phyloP scores from a whole-genome alignment of 2,888 invertebrate genomes.

The Agrochola macilenta region DNA sequence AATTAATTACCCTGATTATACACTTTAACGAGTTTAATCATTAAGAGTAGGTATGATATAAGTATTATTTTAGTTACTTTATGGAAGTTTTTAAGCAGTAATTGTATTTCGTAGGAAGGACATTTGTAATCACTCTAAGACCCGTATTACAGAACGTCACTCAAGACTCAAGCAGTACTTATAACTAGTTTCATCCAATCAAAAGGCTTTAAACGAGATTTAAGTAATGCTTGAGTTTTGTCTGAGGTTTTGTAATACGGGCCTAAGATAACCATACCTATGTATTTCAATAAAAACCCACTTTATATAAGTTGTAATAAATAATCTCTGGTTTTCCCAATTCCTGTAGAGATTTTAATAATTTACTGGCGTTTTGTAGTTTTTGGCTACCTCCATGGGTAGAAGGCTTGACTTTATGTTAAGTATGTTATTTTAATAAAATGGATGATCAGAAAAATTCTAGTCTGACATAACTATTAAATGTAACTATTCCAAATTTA shows the following conservation, averaged over 20 bases:
- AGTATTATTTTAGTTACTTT: background rate
- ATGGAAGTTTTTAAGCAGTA: background rate
- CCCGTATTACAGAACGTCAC: too few species aligned
- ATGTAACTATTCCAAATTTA: background rate
- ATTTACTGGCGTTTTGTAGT: background rate
- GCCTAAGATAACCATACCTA: too few species aligned
- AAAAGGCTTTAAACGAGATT: too few species aligned
- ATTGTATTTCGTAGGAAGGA: background rate
- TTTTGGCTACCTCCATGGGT: too few species aligned
- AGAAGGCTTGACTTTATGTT: background rate
- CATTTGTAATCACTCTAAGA: background rate
- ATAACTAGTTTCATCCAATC: too few species aligned
- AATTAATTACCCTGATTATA: background rate
- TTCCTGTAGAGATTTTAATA: background rate
- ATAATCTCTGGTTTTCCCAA: background rate
- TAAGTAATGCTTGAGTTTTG: too few species aligned
- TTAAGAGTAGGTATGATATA: too few species aligned
- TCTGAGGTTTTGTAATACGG: too few species aligned
- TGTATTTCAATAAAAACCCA: background rate
- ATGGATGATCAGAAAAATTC: background rate
- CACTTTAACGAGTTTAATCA: background rate
- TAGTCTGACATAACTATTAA: background rate
- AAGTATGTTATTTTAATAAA: background rate
- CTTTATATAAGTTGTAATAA: background rate
- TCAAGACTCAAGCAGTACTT: too few species aligned